Percentiles rank a stretch among this genome's conserved stretches.
These are phyloP conservation scores for Alloplasta piceator DNA, from an alignment of 2,888 invertebrate genomes.

Conservation along the genomic window DNA sequence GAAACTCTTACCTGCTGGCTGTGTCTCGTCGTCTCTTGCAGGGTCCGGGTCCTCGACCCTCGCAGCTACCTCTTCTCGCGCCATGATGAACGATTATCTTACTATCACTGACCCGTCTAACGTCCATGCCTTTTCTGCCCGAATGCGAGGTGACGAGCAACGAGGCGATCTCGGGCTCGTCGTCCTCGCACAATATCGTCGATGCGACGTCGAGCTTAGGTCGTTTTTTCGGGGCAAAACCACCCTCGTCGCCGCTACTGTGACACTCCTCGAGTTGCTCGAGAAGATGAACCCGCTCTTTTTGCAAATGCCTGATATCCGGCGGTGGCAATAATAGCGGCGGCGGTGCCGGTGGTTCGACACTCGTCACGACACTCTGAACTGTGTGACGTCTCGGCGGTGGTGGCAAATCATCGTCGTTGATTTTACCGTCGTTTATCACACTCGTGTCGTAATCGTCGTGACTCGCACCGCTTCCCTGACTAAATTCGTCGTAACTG, in stretches of 20 bases:
- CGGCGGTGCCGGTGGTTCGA: slow-evolving; percentile 82
- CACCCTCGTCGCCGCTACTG: slow-evolving; percentile 87
- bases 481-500: slow-evolving; percentile 90
- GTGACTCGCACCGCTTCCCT: slow-evolving; percentile 88
- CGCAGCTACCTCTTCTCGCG: slow-evolving; percentile 79
- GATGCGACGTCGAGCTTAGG: slow-evolving; percentile 85
- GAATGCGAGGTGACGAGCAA: slow-evolving; percentile 81
- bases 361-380: slow-evolving; percentile 85
- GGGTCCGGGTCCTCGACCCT: slow-evolving; percentile 78
- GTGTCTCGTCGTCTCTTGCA: slow-evolving; percentile 81
- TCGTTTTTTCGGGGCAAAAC: slow-evolving; percentile 87
- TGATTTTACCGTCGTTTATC: slow-evolving; percentile 76
- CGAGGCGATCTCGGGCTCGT: slow-evolving; percentile 81
- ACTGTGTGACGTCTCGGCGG: slow-evolving; percentile 84
- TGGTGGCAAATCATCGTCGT: slow-evolving; percentile 83
- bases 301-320: slow-evolving; percentile 88
- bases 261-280: slow-evolving; percentile 89
- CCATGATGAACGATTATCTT: slow-evolving; percentile 79
- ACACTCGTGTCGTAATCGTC: slow-evolving; percentile 85
- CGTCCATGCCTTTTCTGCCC: slow-evolving; percentile 81
- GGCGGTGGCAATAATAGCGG: slow-evolving; percentile 83
- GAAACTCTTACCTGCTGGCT: slow-evolving; percentile 75
- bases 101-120: slow-evolving; percentile 80
- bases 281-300: slow-evolving; percentile 88
- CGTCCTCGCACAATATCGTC: slow-evolving; percentile 79